phyloP scores from a whole-genome alignment of 2,113 vertebrate species.

The Oreochromis niloticus region DNA sequence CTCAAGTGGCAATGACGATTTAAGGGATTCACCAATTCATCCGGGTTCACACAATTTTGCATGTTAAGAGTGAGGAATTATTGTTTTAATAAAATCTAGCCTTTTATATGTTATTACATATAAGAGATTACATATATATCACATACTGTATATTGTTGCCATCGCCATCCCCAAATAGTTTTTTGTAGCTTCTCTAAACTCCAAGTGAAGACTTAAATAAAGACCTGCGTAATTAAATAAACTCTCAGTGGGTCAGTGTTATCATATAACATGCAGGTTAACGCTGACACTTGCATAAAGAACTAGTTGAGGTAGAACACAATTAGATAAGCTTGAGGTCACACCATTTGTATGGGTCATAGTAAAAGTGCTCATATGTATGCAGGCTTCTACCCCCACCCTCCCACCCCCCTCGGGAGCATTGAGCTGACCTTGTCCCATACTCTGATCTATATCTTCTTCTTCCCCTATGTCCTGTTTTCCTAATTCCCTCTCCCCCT shows the following conservation, averaged over 20 bases:
- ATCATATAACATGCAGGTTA: neutral
- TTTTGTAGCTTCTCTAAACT: neutral
- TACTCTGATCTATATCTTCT: slow-evolving; percentile 66
- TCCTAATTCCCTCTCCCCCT: slow-evolving; percentile 18
- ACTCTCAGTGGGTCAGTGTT: neutral
- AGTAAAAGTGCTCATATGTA: slow-evolving; percentile 65
- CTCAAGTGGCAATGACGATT: neutral
- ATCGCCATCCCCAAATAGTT: neutral
- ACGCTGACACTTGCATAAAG: slow-evolving; percentile 18
- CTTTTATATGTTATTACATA: neutral
- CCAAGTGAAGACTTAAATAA: neutral
- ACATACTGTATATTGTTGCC: neutral
- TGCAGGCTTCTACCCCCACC: slow-evolving; percentile 51
- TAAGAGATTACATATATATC: neutral
- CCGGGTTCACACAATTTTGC: neutral
- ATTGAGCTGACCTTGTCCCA: slow-evolving; percentile 61
- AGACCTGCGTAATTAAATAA: neutral
- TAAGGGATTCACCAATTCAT: neutral
- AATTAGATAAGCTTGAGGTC: slow-evolving; percentile 63
- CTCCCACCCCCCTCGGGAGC: slow-evolving; percentile 35
- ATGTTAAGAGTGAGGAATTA: neutral
- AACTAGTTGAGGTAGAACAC: slow-evolving; percentile 42
- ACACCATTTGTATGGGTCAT: slow-evolving; percentile 62
- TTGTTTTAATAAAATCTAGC: neutral
- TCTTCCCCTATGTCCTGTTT: slow-evolving; percentile 36